phyloP scores from a whole-genome alignment of 37 sponge, comb jelly and placozoan genomes.

The Beroe ovata region DNA sequence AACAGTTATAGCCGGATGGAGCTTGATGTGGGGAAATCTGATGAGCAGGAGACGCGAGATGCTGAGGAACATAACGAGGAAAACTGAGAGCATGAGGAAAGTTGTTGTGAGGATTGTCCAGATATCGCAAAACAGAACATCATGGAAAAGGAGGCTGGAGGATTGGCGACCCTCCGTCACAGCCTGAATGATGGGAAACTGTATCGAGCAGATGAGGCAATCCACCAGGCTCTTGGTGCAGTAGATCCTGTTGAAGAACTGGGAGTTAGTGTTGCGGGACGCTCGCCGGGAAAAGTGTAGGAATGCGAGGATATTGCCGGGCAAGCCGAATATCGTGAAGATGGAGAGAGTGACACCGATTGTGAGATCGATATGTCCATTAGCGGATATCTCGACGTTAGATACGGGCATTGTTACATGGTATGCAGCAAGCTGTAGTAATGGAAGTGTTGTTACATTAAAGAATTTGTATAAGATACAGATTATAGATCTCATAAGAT shows the following conservation, averaged over 20 bases:
- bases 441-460: no score
- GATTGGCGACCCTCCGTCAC: background rate
- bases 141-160: background rate
- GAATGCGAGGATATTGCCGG: constrained; percentile 14
- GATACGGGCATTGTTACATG: constrained; percentile 5
- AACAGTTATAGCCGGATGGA: background rate
- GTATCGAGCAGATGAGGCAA: constrained; percentile 5
- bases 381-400: background rate
- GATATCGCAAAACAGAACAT: background rate
- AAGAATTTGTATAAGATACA: no score
- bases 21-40: constrained; percentile 15
- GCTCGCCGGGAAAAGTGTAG: background rate
- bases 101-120: background rate
- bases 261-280: constrained; percentile 33
- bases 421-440: background rate
- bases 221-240: constrained; percentile 7
- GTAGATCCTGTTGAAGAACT: constrained; percentile 6
- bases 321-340: background rate
- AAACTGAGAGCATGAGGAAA: background rate
- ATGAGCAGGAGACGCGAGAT: constrained; percentile 1
- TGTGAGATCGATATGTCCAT: background rate
- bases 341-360: background rate
- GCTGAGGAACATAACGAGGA: background rate
- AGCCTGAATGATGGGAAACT: constrained; percentile 19
- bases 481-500: no score